Evolutionary conservation across 2,113 vertebrate genomes (phyloP), one percentile per base, ranked within the genome.

Genomic region (Ciconia boyciana): DNA sequence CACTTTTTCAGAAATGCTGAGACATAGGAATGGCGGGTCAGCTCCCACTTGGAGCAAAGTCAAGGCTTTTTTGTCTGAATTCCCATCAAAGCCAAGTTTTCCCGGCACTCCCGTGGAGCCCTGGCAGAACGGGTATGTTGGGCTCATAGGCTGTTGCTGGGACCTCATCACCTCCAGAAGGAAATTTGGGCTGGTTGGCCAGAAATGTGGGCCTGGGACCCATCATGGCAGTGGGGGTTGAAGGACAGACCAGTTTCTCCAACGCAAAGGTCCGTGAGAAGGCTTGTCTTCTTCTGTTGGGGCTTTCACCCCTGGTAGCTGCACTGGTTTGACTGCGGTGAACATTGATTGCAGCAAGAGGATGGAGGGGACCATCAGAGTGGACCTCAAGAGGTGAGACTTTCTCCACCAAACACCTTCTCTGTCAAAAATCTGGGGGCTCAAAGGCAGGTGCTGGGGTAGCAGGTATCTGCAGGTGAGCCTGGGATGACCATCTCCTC

Each of bases 51-150:
- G 92, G 72, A 92, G 72, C 19, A 74, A 57, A 76, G 83, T 52
- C 83, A 76, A 71, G 7, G 25, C 19, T 51, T 46, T 85, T 75
- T 84, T 32, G 3, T 34, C 9, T 43, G 36, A 48, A 57, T 92
- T 93, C 87, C 87, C 72, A 87, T 26, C 48, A 68, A 76, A 84
- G 41, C 14, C 57, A n/a, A 28, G 36, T 7, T 57, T 92, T 92
- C 48, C 90, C 4, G 2, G 36, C 1, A 1, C 52, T 72, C 20
- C 28, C 0, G 1, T 1, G 1, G 26, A 64, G 49, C 28, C 31
- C 68, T 11, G 18, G n/a, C 31, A 60, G 46, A 70, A 65, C 0
- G 1, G 10, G 10, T 22, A 4, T 6, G 0, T 10, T 6, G 1
- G 10, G 19, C 16, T 51, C 2, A 0, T 5, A 25, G n/a, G 18